These are phyloP conservation scores for Acrocephalus arundinaceus DNA, from an alignment of 2,113 vertebrate genomes.

Conservation along the genomic window DNA sequence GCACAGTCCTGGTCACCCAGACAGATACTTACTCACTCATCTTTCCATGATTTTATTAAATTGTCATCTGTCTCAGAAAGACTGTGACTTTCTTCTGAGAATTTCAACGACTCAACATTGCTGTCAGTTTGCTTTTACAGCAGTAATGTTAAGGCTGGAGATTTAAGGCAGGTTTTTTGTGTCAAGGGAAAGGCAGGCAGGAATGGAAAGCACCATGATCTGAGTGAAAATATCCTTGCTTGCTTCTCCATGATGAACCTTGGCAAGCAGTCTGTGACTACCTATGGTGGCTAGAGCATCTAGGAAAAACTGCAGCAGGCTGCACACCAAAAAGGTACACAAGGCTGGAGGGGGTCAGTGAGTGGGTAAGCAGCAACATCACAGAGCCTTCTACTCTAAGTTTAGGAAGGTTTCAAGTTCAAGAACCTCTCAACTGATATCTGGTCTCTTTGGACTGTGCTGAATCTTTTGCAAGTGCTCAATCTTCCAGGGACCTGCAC, in stretches of 20 bases:
- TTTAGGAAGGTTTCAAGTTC: background rate
- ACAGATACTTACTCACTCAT: background rate
- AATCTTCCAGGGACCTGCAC: fast-evolving
- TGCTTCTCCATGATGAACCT: background rate
- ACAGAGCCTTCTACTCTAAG: background rate
- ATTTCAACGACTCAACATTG: background rate
- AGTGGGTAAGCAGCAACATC: background rate
- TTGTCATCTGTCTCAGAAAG: background rate
- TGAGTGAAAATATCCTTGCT: background rate
- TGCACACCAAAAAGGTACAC: background rate
- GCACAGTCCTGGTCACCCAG: background rate
- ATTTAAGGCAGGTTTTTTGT: background rate
- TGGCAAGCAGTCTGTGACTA: background rate
- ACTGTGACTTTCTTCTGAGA: background rate
- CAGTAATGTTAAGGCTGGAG: background rate
- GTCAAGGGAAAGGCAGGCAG: background rate
- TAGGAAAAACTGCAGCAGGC: background rate
- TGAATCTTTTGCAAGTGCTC: background rate
- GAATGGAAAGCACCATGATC: background rate
- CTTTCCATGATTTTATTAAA: background rate
- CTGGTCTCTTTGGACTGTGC: background rate
- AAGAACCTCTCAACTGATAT: background rate
- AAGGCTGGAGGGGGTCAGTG: fast-evolving
- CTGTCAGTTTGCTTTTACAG: background rate
- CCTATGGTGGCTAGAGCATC: background rate